phyloP scores from a whole-genome alignment of 2,113 vertebrate species.

The Loxodonta africana region DNA sequence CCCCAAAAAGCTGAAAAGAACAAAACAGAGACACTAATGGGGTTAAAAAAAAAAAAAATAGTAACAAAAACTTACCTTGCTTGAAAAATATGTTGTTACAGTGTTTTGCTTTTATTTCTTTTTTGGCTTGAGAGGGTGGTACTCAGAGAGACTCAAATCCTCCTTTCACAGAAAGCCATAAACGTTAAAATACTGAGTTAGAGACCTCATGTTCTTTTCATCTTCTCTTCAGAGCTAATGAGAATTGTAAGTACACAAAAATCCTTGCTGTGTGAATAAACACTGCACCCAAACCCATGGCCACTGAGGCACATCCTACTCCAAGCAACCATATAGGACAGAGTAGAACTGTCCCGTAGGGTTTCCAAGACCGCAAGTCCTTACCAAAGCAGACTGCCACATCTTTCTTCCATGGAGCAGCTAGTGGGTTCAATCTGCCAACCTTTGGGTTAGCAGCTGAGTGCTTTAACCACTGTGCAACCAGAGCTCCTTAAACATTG shows the following conservation, averaged over 20 bases:
- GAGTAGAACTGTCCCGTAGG: too few species aligned
- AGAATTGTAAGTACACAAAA: slow-evolving; percentile 37
- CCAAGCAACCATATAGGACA: too few species aligned
- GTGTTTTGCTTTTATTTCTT: background rate
- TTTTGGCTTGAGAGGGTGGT: background rate
- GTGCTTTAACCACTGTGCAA: too few species aligned
- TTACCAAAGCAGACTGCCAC: too few species aligned
- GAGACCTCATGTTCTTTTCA: background rate
- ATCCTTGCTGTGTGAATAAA: background rate
- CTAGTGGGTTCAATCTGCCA: too few species aligned
- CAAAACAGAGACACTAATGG: background rate
- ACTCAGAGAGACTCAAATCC: background rate
- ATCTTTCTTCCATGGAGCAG: too few species aligned
- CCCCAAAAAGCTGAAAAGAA: slow-evolving; percentile 22
- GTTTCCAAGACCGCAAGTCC: too few species aligned
- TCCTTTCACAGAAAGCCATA: background rate
- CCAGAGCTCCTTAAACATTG: background rate
- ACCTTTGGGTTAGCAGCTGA: too few species aligned
- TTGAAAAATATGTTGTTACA: background rate
- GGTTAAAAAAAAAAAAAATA: background rate
- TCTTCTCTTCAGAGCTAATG: slow-evolving; percentile 38
- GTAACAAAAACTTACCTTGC: background rate
- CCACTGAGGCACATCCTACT: too few species aligned
- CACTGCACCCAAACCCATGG: too few species aligned
- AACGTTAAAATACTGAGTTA: slow-evolving; percentile 48